A percentile compares a stretch with the other conserved stretches of the same genome.
These are phyloP conservation scores for Callorhinus ursinus DNA, from an alignment of 2,113 vertebrate species.

Conservation along the genomic window DNA sequence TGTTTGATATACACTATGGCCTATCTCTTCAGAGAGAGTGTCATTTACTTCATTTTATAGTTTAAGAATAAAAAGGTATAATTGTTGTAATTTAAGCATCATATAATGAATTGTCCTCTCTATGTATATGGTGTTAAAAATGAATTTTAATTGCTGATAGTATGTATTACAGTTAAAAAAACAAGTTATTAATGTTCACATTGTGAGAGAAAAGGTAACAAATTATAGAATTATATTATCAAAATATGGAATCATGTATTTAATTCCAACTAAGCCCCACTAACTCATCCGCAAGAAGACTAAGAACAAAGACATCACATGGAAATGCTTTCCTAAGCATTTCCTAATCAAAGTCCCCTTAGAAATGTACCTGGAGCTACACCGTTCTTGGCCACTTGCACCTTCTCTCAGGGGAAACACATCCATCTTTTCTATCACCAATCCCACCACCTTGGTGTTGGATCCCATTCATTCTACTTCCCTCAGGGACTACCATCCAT, in stretches of 20 bases:
- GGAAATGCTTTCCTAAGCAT: background rate
- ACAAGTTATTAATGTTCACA: background rate
- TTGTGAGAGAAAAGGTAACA: background rate
- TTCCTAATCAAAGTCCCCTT: background rate
- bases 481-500: background rate
- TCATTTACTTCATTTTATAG: background rate
- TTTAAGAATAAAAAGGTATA: conserved; percentile 22
- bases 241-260: background rate
- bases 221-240: background rate
- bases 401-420: background rate
- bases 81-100: background rate
- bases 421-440: background rate
- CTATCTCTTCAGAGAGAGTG: background rate
- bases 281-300: background rate
- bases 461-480: background rate
- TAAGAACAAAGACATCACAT: background rate
- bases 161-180: background rate
- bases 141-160: background rate
- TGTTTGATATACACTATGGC: background rate
- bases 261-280: background rate
- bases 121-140: background rate
- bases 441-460: too few species aligned
- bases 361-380: background rate
- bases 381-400: background rate
- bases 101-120: background rate